phyloP scores from a whole-genome alignment of 2,888 invertebrate genomes.

The Caradrina kadenii region DNA sequence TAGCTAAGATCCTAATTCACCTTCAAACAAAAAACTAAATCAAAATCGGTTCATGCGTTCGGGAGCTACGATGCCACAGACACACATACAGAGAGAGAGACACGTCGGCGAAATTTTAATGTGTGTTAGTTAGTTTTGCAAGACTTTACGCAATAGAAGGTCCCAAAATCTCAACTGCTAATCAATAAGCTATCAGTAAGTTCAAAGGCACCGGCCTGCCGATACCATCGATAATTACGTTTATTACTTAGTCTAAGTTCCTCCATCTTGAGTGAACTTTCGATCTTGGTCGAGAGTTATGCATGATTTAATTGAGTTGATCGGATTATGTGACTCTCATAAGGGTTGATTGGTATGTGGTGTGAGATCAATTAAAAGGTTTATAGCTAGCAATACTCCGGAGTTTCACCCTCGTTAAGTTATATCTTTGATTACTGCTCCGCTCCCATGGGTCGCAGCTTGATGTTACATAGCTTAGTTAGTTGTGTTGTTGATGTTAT shows the following conservation, averaged over 20 bases:
- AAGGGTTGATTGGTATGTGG: not conserved
- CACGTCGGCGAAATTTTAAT: no score
- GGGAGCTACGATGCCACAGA: no score
- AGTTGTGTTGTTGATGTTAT: no score
- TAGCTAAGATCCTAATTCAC: no score
- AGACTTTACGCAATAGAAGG: not conserved
- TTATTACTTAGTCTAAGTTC: constrained; percentile 54
- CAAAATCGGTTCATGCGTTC: no score
- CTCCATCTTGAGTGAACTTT: constrained; percentile 51
- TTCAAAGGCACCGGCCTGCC: constrained; percentile 9
- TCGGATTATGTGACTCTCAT: not conserved
- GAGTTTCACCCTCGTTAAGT: no score
- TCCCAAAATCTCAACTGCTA: constrained; percentile 1
- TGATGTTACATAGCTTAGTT: no score
- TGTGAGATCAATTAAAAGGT: not conserved
- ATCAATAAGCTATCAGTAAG: constrained; percentile 22
- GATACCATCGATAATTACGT: constrained; percentile 46
- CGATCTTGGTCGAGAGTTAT: not conserved
- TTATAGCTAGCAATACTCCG: not conserved
- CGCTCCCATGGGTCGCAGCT: no score
- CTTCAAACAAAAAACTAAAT: no score
- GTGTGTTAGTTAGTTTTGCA: no score
- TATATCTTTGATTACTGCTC: no score
- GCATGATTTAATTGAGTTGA: constrained; percentile 19
- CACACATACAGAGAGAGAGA: no score